Evolutionary conservation across 92 coral and sea anemone species (phyloP).

Genomic region (Nematostella vectensis): DNA sequence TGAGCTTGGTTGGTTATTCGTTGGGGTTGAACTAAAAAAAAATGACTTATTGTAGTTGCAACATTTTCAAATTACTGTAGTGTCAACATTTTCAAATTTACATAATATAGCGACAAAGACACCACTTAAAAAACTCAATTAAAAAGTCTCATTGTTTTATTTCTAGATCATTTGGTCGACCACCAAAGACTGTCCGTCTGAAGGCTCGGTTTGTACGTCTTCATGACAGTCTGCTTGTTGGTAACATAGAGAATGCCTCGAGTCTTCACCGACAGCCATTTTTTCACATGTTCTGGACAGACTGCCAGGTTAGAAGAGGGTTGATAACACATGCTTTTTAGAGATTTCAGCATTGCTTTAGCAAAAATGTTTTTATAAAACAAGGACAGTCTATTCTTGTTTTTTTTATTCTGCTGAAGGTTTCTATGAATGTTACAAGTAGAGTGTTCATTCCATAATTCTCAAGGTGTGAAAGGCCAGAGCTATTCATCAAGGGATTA

Average conservation of each 20-base stretch:
- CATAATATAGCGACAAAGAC: too few species aligned
- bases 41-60: too few species aligned
- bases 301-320: slow-evolving; percentile 89
- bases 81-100: too few species aligned
- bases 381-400: background rate
- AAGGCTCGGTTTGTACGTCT: slow-evolving; percentile 70
- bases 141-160: too few species aligned
- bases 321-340: background rate
- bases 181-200: slow-evolving; percentile 79
- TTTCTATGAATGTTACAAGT: too few species aligned
- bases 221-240: slow-evolving; percentile 58
- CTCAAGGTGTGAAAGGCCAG: too few species aligned
- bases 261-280: slow-evolving; percentile 87
- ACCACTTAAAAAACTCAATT: too few species aligned
- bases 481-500: too few species aligned
- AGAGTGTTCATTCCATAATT: too few species aligned
- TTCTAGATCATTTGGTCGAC: slow-evolving; percentile 84
- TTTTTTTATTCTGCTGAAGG: background rate
- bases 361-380: background rate
- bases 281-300: slow-evolving; percentile 92
- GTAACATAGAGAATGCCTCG: slow-evolving; percentile 78
- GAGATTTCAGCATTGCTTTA: background rate
- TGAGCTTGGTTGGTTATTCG: too few species aligned
- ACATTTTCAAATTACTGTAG: too few species aligned
- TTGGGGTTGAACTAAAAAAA: too few species aligned